These are phyloP conservation scores for Macropodus opercularis DNA, from an alignment of 2,797 vertebrate genomes.

Conservation along the genomic window DNA sequence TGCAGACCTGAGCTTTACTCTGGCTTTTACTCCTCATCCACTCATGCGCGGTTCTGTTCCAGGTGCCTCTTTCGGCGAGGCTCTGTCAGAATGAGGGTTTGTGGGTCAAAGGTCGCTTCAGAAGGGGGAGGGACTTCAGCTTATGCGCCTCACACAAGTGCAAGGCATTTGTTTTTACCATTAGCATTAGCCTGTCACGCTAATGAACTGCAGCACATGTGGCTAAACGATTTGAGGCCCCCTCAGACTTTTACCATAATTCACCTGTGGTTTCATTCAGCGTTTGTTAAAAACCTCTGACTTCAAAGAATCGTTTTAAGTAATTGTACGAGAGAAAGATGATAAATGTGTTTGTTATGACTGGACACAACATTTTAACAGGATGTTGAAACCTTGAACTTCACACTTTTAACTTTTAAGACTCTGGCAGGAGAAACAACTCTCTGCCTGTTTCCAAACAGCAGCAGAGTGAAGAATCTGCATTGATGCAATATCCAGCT, in stretches of 20 bases:
- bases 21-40: constrained; percentile 4
- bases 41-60: constrained; percentile 27
- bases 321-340: no score
- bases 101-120: constrained; percentile 66
- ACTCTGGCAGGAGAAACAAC: no score
- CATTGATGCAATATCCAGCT: constrained; percentile 28
- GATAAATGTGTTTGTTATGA: neutral
- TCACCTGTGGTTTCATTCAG: neutral
- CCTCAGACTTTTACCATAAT: neutral
- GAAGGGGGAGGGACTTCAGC: constrained; percentile 10
- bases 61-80: constrained; percentile 41
- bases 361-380: fast-evolving
- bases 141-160: constrained; percentile 32
- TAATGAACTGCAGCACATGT: constrained; percentile 63
- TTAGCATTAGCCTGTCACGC: constrained; percentile 62
- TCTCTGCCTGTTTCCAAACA: constrained; percentile 8
- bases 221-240: constrained; percentile 39
- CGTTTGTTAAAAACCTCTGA: neutral
- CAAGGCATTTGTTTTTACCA: constrained; percentile 63
- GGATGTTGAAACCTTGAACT: neutral
- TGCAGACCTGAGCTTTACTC: constrained; percentile 48
- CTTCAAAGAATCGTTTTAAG: neutral
- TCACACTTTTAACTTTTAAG: no score
- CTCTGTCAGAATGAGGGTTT: constrained; percentile 19
- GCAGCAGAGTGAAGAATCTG: neutral